Conservation (phyloP, 53 echinoderm and acorn worm species). For the Zoroaster sp. region DNA sequence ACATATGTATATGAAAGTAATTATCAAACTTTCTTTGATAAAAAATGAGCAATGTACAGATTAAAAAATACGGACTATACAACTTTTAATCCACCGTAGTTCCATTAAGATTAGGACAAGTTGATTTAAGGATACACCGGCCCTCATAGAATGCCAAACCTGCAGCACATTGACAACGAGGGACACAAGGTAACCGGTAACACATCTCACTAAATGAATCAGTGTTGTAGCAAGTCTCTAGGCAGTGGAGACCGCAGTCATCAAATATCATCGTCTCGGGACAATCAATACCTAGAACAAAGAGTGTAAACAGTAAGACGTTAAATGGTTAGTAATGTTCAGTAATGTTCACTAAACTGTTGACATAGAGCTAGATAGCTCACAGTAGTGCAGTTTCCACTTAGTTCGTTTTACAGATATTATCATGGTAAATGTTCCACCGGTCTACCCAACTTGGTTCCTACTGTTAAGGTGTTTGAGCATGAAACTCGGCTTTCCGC, state of each 20-base stretch:
- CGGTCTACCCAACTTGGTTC: no score
- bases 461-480: no score
- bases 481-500: no score
- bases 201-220: not conserved
- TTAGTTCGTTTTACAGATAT: no score
- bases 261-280: slow-evolving; percentile 61
- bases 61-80: not conserved
- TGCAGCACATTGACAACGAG: slow-evolving; percentile 55
- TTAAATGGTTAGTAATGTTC: no score
- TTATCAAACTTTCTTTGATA: no score
- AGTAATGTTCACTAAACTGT: no score
- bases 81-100: not conserved
- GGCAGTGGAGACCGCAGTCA: slow-evolving; percentile 57
- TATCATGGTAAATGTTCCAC: no score
- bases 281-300: slow-evolving; percentile 29
- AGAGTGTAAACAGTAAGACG: no score
- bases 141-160: slow-evolving; percentile 42
- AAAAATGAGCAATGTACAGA: not conserved
- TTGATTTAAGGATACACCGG: slow-evolving; percentile 21
- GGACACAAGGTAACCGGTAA: slow-evolving; percentile 1
- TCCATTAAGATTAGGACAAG: slow-evolving; percentile 6
- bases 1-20: no score
- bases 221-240: slow-evolving; percentile 45
- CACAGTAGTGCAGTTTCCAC: no score
- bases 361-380: no score